Base-by-base conservation (phyloP, 2,888 invertebrate species). In the Nesidiocoris tenuis region DNA sequence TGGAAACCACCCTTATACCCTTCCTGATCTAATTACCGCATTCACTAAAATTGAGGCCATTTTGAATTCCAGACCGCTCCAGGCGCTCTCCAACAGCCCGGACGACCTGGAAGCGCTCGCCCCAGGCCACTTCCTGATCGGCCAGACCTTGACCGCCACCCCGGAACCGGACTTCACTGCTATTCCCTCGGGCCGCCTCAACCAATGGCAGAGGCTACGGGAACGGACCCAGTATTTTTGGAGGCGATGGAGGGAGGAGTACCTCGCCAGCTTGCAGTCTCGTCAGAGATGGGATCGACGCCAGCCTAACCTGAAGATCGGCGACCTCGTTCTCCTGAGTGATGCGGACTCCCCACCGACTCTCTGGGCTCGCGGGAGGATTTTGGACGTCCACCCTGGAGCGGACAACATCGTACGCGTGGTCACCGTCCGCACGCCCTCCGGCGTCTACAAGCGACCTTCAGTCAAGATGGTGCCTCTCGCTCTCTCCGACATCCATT, bases 61-160 rank as follows among this genome's bases (percentile, higher is more conserved):
- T 12, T 22, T 19, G 18, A 61, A 61, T 19, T 67, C 67, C 55
- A 25, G 67, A 16, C 67, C 59, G 7, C 12, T 67, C 7, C 39
- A 18, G 23, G 18, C 67, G 12, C n/a, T 59, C 7, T 59, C 59
- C 18, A 18, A 59, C 59, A 59, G 59, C 18, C 61, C 61, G 12
- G 59, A 59, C n/a, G 59, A 59, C 59, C 59, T 79, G 0, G 23
- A 74, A 7, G n/a, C n/a, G n/a, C n/a, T n/a, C n/a, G n/a, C n/a
- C n/a, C n/a, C n/a, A n/a, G n/a, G n/a, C n/a, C n/a, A 81, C 75
- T 81, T 81, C 23, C 63, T 77, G n/a, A 76, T 80, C 7, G 80
- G 81, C 1, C 24, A 76, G 7, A 76, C 80, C 0, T n/a, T 80
- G 1, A 76, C 68, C 16, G 64, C 74, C 3, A 39, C 74, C 16